phyloP scores from a whole-genome alignment of 2,797 vertebrate genomes.

The Sorex maritimensis region DNA sequence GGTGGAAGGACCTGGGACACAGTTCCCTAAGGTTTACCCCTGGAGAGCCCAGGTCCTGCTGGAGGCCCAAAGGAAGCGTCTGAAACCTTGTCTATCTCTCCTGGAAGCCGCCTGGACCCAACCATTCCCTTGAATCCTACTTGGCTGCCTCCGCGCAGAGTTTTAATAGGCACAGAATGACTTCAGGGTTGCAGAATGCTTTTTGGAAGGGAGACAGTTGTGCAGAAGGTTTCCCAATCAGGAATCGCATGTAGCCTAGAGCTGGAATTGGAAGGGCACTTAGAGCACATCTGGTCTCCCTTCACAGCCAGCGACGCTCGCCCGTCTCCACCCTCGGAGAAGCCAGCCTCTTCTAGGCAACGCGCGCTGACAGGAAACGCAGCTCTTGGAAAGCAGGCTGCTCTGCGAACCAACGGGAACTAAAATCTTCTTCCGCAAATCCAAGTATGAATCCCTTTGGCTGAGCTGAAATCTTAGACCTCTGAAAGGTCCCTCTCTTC shows the following conservation, averaged over 20 bases:
- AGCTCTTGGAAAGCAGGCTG: conserved; percentile 10
- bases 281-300: background rate
- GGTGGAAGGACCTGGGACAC: background rate
- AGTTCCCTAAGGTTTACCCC: background rate
- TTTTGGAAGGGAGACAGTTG: conserved; percentile 48
- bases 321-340: background rate
- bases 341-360: background rate
- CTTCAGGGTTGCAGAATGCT: conserved; percentile 35
- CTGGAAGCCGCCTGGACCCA: background rate
- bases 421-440: background rate
- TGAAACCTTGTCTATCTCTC: background rate
- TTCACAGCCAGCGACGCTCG: background rate
- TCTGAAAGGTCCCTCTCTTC: background rate
- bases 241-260: conserved; percentile 14
- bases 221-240: conserved; percentile 26
- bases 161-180: conserved; percentile 43
- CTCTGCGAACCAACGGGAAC: background rate
- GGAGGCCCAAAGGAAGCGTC: background rate
- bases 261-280: conserved; percentile 12
- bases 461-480: background rate
- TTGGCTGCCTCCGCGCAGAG: conserved; percentile 42
- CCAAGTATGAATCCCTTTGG: background rate
- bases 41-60: background rate
- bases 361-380: background rate
- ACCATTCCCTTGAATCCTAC: conserved; percentile 32